Evolutionary conservation across 2,113 vertebrate species (phyloP), one percentile per base, ranked within the genome.

Genomic region (Ardeotis arabs): DNA sequence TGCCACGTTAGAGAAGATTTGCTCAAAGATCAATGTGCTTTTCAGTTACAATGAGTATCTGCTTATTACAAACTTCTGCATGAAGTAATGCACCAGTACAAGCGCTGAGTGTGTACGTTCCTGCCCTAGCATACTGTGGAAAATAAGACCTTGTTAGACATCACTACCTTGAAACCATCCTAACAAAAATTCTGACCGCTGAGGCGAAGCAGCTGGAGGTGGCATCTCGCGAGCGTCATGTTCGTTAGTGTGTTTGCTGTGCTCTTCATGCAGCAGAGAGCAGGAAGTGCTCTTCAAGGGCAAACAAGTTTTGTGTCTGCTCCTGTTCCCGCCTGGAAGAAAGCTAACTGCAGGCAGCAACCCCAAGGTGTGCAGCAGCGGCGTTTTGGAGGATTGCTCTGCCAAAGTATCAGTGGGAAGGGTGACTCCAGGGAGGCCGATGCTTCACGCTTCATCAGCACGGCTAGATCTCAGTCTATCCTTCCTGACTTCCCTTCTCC

Each of bases 201-300:
- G 23, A 87, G 15, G n/a, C 68, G 11, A 64, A 74, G 29, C 29
- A 82, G 25, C 41, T 29, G 37, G 31, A 94, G 68, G 33, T 29
- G 45, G n/a, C 14, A 74, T 6, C 50, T 23, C 62, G 28, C 0
- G 1, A 77, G 72, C 3, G 1, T 0, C 3, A 1, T 12, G 14
- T 41, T 66, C 4, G 2, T 70, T 47, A 37, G 27, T 5, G 12
- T 13, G 15, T 41, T 62, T 86, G 55, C 47, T 1, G 0, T 12
- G 5, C 33, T 72, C 31, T 62, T 84, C 24, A 60, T 7, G 44
- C 1, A 18, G 35, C 29, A 63, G 37, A 28, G 5, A 53, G 15
- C 16, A 21, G 15, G 55, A 84, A 92, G 68, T 15, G 12, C 9
- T 52, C 45, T 53, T 77, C 17, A 62, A 75, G 20, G 24, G 23